Base-by-base conservation (phyloP, 1,140 invertebrate genomes). In the Cotesia glomerata region DNA sequence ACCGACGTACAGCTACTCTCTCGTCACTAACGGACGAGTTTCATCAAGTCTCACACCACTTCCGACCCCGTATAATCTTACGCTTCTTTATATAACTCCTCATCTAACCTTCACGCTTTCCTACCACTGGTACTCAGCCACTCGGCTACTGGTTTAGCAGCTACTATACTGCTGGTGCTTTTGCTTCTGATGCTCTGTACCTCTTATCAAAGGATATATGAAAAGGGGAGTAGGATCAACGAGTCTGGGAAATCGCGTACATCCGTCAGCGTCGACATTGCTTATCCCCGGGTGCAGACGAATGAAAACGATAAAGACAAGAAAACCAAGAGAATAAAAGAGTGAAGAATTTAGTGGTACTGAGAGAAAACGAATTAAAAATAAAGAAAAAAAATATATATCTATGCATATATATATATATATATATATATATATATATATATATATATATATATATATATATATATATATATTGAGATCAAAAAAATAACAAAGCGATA, bases 21-120 rank as follows among this genome's bases (percentile, higher is more conserved):
- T 32, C 62, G 34, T 64, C 35, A 35, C 62, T 56, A 45, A 56
- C 16, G 13, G 67, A 26, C 68, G 61, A 74, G 74, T 80, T 81
- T 82, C 74, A 78, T 80, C 77, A 58, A 77, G 76, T 75, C 74
- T 36, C 62, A 54, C 70, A 58, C 59, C 59, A 14, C 62, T n/a
- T 35, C 62, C 4, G 34, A 61, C 32, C 62, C 34, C 62, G 62
- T 73, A 75, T 80, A 79, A 81, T 81, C 80, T 79, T 66, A 58
- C 35, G 39, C 73, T 74, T 73, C 79, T 78, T 64, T 7, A 45
- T 64, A 64, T 64, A 64, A 64, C 62, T 64, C 34, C 36, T n/a
- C 35, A 45, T 45, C 62, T 36, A 34, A 9, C 62, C 11, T n/a
- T 35, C 34, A 45, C 62, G 62, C 62, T 45, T n/a, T 64, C 36